These are phyloP conservation scores for Pseudoatta argentina DNA, from an alignment of 1,140 invertebrate genomes.

Conservation along the genomic window DNA sequence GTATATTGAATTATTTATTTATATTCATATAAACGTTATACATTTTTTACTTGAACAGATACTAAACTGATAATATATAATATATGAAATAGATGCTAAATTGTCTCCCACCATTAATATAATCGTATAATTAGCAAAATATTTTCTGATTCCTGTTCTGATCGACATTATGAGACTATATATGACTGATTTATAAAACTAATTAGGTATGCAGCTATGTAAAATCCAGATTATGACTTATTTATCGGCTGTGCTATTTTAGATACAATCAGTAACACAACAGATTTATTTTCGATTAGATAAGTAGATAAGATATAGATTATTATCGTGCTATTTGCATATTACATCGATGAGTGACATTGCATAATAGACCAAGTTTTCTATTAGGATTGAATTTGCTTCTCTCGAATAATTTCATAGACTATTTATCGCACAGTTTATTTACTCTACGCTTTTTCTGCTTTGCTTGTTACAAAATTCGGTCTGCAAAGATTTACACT, in stretches of 20 bases:
- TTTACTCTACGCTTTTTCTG: not conserved
- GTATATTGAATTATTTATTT: not conserved
- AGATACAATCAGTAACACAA: conserved; percentile 13
- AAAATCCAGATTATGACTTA: conserved; percentile 8
- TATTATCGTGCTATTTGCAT: conserved; percentile 19
- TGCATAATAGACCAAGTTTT: not conserved
- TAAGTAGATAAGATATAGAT: conserved; percentile 31
- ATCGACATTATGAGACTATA: not conserved
- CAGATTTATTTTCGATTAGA: not conserved
- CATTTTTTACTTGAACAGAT: not conserved
- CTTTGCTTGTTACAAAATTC: not conserved
- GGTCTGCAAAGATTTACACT: conserved; percentile 17
- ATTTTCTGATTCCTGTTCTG: not conserved
- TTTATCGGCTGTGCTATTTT: not conserved
- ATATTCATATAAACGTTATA: not conserved
- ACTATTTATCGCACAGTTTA: conserved; percentile 12
- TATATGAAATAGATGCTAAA: not conserved
- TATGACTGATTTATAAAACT: not conserved
- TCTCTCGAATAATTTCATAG: not conserved
- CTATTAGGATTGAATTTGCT: conserved; percentile 5
- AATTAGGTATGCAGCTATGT: not conserved
- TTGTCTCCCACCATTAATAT: not conserved
- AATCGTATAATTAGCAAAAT: not conserved
- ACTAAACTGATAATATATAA: too few relatives aligned
- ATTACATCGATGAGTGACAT: not conserved